phyloP scores from a whole-genome alignment of 2,113 vertebrate genomes.

The Pseudois nayaur region DNA sequence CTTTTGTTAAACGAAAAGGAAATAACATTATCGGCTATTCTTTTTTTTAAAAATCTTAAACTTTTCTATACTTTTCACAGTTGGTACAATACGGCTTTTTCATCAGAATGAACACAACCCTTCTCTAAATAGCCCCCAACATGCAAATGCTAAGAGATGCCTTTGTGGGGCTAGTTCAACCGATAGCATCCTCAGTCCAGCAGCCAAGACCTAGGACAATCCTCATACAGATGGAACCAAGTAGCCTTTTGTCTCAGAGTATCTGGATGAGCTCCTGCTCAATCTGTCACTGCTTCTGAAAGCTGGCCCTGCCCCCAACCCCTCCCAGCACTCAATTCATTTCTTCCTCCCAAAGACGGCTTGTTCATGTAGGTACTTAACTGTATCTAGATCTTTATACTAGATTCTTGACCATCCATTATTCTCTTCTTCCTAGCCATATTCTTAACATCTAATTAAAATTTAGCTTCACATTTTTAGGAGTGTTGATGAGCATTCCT shows the following conservation, averaged over 20 bases:
- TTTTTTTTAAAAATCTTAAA: background rate
- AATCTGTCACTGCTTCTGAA: background rate
- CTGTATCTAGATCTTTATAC: background rate
- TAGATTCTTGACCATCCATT: background rate
- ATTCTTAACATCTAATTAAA: background rate
- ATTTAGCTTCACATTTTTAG: conserved; percentile 31
- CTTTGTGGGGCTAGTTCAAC: background rate
- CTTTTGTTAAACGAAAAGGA: background rate
- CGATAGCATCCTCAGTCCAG: background rate
- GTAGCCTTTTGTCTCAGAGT: background rate
- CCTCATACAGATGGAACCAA: background rate
- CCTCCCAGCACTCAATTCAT: background rate
- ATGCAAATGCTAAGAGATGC: background rate
- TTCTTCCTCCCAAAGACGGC: background rate
- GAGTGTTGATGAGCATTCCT: background rate
- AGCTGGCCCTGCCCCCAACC: background rate
- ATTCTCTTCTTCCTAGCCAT: background rate
- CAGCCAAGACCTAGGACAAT: background rate
- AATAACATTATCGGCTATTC: background rate
- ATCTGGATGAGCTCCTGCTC: background rate
- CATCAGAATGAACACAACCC: background rate
- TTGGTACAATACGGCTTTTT: background rate
- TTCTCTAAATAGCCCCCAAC: background rate
- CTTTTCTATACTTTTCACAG: background rate
- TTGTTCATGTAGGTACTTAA: too few relatives aligned